Conservation (phyloP, 2,888 invertebrate genomes). For the Yponomeuta malinellus region DNA sequence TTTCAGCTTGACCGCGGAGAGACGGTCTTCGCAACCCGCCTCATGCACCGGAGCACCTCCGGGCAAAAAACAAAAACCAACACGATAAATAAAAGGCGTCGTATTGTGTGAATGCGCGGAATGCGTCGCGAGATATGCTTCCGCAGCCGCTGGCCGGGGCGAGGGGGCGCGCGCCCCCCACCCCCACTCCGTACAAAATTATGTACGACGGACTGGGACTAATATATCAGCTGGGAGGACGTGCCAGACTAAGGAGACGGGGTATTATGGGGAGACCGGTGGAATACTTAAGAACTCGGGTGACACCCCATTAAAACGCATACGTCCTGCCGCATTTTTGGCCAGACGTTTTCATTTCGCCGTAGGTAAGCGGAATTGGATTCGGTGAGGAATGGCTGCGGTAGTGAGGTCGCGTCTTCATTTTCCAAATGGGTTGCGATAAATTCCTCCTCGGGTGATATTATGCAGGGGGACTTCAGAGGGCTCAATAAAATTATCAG, state of each 20-base stretch:
- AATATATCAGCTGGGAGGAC: constrained; percentile 75
- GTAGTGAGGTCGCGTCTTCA: constrained; percentile 14
- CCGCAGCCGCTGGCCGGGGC: constrained; percentile 25
- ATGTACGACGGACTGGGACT: constrained; percentile 76
- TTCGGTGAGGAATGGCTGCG: constrained; percentile 20
- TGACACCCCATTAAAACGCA: constrained; percentile 76
- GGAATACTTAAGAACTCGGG: constrained; percentile 75
- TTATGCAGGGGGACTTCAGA: not conserved
- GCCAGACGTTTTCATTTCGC: constrained; percentile 68
- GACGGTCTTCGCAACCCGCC: constrained; percentile 13
- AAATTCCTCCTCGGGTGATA: constrained; percentile 14
- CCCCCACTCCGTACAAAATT: constrained; percentile 53
- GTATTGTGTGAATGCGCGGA: constrained; percentile 57
- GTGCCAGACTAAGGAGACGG: constrained; percentile 74
- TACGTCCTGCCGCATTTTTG: constrained; percentile 64
- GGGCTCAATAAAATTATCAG: not conserved
- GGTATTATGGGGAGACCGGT: constrained; percentile 70
- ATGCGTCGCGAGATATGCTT: constrained; percentile 22
- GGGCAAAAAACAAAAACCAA: constrained; percentile 24
- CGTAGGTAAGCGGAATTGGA: constrained; percentile 40
- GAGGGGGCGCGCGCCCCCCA: constrained; percentile 57
- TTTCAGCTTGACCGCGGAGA: constrained; percentile 23
- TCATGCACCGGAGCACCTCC: constrained; percentile 18
- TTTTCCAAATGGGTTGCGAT: constrained; percentile 20
- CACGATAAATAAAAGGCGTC: constrained; percentile 68